A percentile compares a stretch with the other conserved stretches of the same genome.
phyloP scores from a whole-genome alignment of 2,888 invertebrate genomes.

The Cistogaster globosa region DNA sequence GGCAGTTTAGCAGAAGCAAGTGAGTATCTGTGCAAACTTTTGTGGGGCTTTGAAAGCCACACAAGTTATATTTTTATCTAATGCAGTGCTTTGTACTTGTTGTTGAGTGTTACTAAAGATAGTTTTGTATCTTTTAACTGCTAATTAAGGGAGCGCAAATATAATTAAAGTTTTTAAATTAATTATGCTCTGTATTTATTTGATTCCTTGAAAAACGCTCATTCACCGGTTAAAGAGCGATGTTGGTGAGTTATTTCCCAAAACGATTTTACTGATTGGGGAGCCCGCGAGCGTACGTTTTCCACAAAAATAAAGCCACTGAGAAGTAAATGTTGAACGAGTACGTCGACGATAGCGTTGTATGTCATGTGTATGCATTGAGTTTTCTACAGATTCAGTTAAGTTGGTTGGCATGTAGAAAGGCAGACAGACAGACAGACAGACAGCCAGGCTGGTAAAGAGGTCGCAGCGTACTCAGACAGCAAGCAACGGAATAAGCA shows the following conservation, averaged over 20 bases:
- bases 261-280: conserved; percentile 48
- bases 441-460: conserved; percentile 39
- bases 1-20: not conserved
- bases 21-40: conserved; percentile 21
- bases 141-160: conserved; percentile 8
- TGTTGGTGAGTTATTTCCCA: conserved; percentile 17
- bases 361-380: conserved; percentile 20
- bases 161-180: conserved; percentile 10
- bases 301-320: conserved; percentile 53
- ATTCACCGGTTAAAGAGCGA: conserved; percentile 45
- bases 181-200: conserved; percentile 5
- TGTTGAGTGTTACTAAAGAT: conserved; percentile 13
- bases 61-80: conserved; percentile 27
- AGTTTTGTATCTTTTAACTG: conserved; percentile 28
- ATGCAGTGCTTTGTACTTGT: conserved; percentile 26
- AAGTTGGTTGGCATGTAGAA: conserved; percentile 34
- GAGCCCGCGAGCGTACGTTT: conserved; percentile 58
- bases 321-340: conserved; percentile 37
- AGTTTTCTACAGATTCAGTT: conserved; percentile 28
- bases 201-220: conserved; percentile 1
- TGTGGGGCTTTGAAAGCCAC: conserved; percentile 38
- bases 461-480: conserved; percentile 53
- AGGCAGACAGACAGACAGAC: conserved; percentile 25
- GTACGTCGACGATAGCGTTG: conserved; percentile 70
- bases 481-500: conserved; percentile 65